Base-by-base conservation (phyloP, 2,888 invertebrate species). In the Colostygia pectinataria region DNA sequence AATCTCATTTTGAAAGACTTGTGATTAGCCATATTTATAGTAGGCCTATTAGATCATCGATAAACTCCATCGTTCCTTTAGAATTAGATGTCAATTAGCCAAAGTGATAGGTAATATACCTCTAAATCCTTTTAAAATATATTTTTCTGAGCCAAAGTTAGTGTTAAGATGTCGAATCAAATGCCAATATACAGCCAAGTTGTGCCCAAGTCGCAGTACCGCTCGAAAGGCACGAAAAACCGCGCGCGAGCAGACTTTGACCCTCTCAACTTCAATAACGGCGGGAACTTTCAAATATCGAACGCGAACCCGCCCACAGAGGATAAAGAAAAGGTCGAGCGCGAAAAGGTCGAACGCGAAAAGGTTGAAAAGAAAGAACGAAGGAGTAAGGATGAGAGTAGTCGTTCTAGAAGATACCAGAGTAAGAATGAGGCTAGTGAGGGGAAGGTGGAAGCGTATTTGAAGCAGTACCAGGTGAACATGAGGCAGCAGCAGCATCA, bases 191-290 rank as follows among this genome's bases (percentile, higher is more conserved):
- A 91, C 61, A 91, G 91, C 55, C 91, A 91, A 63, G 87, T 91
- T 34, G 82, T 86, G 10, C 90, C 90, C 2, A 90, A 90, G 60
- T 85, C 86, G 0, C 87, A 89, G 43, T 83, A 81, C 37, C 63
- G 76, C 15, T 66, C 71, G 4, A 83, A 81, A 68, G 84, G 69
- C 39, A 55, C 33, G 9, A 62, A 59, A 7, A 67, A 42, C 60
- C 69, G 42, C 53, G 69, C 28, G 9, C 74, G 77, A 34, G 77
- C 73, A 0, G 68, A 95, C 84, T 75, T 95, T 67, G 89, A 94
- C 87, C 80, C 95, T 63, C 73, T 95, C 88, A 65, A 95, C 90
- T 66, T 93, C 86, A 68, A 95, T 83, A 83, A 86, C 63, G 89
- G 90, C 1, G 91, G 91, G 0, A 90, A 91, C 36, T 90, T 90